These are phyloP conservation scores for Caenorhabditis inopinata DNA, from an alignment of 1,140 invertebrate species.

Conservation along the genomic window DNA sequence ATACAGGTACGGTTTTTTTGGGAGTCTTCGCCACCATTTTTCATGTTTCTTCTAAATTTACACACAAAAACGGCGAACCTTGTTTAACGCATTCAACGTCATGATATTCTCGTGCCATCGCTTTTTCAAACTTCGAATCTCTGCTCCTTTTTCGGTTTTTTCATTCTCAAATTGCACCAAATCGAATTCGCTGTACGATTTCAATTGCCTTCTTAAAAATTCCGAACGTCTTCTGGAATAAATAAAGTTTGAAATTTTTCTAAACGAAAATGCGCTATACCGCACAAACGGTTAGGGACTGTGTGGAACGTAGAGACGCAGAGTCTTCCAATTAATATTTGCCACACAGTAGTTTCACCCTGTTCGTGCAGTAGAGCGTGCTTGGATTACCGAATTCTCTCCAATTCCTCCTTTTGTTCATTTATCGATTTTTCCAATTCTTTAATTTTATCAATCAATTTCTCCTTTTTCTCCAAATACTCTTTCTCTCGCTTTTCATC, in stretches of 20 bases:
- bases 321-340: no score
- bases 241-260: not conserved
- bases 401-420: not conserved
- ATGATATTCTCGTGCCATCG: not conserved
- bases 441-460: not conserved
- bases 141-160: conserved; percentile 1
- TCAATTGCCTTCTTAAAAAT: not conserved
- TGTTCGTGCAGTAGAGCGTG: no score
- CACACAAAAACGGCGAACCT: no score
- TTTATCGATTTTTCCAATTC: not conserved
- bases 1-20: no score
- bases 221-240: not conserved
- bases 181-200: not conserved
- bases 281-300: no score
- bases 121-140: not conserved
- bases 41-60: no score
- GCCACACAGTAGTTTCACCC: no score
- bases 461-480: conserved; percentile 5
- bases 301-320: no score
- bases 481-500: conserved; percentile 17
- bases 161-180: conserved; percentile 10
- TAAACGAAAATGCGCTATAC: not conserved
- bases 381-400: not conserved
- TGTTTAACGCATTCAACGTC: conserved; percentile 9
- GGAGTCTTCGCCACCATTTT: no score